Base-by-base conservation (phyloP, 2,888 invertebrate genomes). In the Parnassius orleans region DNA sequence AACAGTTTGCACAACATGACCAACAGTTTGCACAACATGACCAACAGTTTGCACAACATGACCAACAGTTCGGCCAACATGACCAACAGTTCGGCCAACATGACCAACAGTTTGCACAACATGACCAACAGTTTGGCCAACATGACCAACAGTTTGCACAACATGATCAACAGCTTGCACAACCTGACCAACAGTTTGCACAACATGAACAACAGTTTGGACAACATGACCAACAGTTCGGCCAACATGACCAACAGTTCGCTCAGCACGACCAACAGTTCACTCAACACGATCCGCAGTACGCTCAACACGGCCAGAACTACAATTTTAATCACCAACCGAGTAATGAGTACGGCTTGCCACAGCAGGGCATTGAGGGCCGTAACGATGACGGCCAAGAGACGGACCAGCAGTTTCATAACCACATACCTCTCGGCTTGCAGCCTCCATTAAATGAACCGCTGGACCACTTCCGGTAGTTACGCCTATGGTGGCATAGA, bases 391-490 rank as follows among this genome's bases (percentile, higher is more conserved):
- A 84, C 54, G 59, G 46, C 10, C 62, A 61, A 42, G 70, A 72
- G 50, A 77, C 72, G 12, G 77, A 72, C 44, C 84, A 84, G 66
- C 75, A 77, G 55, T 92, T 73, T 70, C 87, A 86, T 69, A 90
- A 91, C 68, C 92, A 91, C 73, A 90, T 92, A 65, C 91, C 92
- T 0, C 76, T 88, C 14, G 86, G 84, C 9, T 79, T 90, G 43
- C 90, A 90, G 74, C 86, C 82, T n/a, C 91, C 91, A 3, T 79
- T 89, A 47, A 87, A 90, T 68, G 79, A 88, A 46, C 87, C 90
- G 7, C 80, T 88, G n/a, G 91, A 90, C 52, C 80, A 90, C 69
- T 91, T 91, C 76, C 83, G 80, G 70, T 90, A 87, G 75, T 68
- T 51, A 65, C 42, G 51, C n/a, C 53, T 56, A 57, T 51, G 56